Conservation (phyloP, 2,888 invertebrate genomes). For the Meghimatium bilineatum region DNA sequence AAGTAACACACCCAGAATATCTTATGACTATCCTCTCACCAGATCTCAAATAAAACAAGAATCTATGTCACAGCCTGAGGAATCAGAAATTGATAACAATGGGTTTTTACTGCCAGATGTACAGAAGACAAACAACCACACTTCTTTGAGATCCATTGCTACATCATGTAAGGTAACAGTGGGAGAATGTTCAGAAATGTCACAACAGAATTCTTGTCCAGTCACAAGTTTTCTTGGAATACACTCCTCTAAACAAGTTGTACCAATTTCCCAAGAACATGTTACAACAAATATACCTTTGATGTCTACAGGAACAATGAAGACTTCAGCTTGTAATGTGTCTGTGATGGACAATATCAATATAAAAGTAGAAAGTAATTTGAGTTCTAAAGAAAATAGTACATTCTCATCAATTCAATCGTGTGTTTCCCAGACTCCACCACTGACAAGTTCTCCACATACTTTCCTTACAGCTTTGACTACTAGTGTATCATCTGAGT, state of each 20-base stretch:
- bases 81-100: neutral
- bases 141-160: neutral
- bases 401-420: neutral
- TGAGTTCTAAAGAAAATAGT: neutral
- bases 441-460: neutral
- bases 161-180: neutral
- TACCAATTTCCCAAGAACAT: neutral
- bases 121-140: neutral
- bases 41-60: slow-evolving; percentile 39
- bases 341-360: neutral
- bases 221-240: neutral
- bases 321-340: neutral
- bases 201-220: neutral
- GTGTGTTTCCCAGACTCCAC: neutral
- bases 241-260: neutral
- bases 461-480: neutral
- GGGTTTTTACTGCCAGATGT: neutral
- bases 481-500: neutral
- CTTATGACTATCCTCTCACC: slow-evolving; percentile 37
- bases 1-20: neutral
- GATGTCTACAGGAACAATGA: neutral
- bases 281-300: neutral
- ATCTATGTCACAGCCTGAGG: neutral
- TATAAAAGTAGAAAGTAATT: slow-evolving; percentile 9
- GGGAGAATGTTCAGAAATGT: neutral